Evolutionary conservation across 2,113 vertebrate genomes (phyloP).

Genomic region (Pangasianodon gigas): DNA sequence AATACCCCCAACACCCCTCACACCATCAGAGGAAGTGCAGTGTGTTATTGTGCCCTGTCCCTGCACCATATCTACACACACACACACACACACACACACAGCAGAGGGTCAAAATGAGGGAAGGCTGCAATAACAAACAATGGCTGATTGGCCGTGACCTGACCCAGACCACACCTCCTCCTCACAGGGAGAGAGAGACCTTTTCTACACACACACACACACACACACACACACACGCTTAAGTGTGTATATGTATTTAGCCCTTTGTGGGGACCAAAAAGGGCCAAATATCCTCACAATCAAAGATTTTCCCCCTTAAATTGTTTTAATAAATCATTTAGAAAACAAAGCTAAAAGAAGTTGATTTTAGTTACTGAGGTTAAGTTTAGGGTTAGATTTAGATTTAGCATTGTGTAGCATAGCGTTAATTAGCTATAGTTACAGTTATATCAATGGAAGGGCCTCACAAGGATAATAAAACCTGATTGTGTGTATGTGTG

Average conservation of each 20-base stretch:
- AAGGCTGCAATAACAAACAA: conserved; percentile 75
- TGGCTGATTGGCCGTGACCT: conserved; percentile 55
- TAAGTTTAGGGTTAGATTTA: no score
- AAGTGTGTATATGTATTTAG: background rate
- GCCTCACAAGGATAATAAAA: no score
- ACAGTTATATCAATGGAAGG: no score
- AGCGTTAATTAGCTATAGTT: no score
- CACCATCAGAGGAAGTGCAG: conserved; percentile 36
- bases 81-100: background rate
- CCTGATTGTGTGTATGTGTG: no score
- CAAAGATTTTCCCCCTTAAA: no score
- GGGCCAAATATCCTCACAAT: no score
- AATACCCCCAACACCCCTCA: conserved; percentile 18
- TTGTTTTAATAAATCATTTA: no score
- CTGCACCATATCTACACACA: conserved; percentile 27
- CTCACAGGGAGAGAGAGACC: background rate
- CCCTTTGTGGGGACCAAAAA: no score
- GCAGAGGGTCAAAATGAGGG: conserved; percentile 46
- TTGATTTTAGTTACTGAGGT: no score
- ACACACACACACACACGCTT: background rate
- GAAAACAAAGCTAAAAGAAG: no score
- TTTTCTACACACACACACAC: background rate
- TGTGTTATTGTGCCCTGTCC: conserved; percentile 33
- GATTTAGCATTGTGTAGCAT: no score
- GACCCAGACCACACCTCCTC: conserved; percentile 63